Base-by-base conservation (phyloP, 2,797 vertebrate genomes). In the Alexandromys oeconomus region DNA sequence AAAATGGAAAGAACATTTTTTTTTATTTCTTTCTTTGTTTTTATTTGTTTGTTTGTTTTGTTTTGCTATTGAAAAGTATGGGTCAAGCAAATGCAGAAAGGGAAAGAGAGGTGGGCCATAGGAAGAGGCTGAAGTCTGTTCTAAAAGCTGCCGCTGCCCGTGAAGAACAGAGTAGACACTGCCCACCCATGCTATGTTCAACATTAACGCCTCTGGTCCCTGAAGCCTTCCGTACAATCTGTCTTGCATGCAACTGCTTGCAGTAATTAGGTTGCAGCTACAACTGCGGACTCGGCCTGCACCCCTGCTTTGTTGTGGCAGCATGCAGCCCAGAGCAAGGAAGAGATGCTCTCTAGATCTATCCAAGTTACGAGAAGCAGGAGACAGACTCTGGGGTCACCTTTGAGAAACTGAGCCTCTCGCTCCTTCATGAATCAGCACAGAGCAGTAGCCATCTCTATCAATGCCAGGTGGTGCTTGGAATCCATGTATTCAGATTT, bases 41-140 rank as follows among this genome's bases (percentile, higher is more conserved):
- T 54, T 54, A 14, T 57, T 57, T 51, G 12, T 61, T 61, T 63
- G 8, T 63, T 63, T 25, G 6, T 71, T 96, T 86, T 85, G 80
- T 29, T 90, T 69, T 87, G 31, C 46, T 25, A 51, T 84, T 76
- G 61, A 80, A 63, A 87, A 92, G n/a, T n/a, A 61, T 37, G 48
- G 8, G 27, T 87, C 65, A 89, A 84, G 67, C n/a, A 89, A 94
- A 87, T 37, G 29, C 84, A 63, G 71, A 63, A 73, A 77, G 77
- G 29, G 37, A 91, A 73, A 29, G 46, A 89, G 67, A 69, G 5
- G n/a, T 51, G 27, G 92, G 37, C 51, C 46, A 79, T 1, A 40
- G 23, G 57, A 63, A 88, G 21, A 61, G 43, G 71, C 5, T 37
- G 71, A 46, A 76, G 11, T 1, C 0, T n/a, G 9, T 1, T 80